Base-by-base conservation (phyloP, 2,888 invertebrate genomes). In the Cecidostiba fungosa region DNA sequence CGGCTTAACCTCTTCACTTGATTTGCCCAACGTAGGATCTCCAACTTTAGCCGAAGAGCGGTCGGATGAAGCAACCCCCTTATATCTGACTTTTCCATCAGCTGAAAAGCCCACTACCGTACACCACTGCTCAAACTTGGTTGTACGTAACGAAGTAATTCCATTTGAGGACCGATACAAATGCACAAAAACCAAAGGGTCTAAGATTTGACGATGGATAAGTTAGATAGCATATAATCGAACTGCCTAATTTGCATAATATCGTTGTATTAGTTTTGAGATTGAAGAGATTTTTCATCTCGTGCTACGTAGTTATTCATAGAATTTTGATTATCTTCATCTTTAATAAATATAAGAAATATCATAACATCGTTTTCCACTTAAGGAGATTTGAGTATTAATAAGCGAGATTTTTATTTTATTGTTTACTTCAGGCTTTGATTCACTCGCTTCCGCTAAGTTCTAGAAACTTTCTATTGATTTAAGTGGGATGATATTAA, bases 21-120 rank as follows among this genome's bases (percentile, higher is more conserved):
- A 70, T 29, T 50, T n/a, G 8, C 5, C 16, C 26, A 8, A 8
- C 10, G 2, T 14, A n/a, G 12, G 36, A 76, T 76, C 29, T n/a
- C 8, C 10, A 19, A 69, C 70, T 39, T 72, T 36, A 72, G 36
- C 39, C 39, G 43, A 12, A n/a, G 19, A 78, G 47, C 26, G 36
- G 47, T 73, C n/a, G 74, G 74, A 26, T 23, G 32, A 66, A 32
- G 26, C 47, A 23, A 78, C 26, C 78, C 78, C 62, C 36, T 74
- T 74, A 82, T 73, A 74, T 79, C 74, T 84, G 79, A 80, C 76
- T 85, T 85, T 85, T 85, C 74, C 80, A 85, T 80, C 84, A 70
- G 74, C 54, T 66, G 72, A 79, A 79, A 74, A 84, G 70, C 26
- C 12, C 29, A 54, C 43, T 23, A 36, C n/a, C 26, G 12, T 50